phyloP scores from a whole-genome alignment of 2,113 vertebrate species.

The Acrocephalus kingi region DNA sequence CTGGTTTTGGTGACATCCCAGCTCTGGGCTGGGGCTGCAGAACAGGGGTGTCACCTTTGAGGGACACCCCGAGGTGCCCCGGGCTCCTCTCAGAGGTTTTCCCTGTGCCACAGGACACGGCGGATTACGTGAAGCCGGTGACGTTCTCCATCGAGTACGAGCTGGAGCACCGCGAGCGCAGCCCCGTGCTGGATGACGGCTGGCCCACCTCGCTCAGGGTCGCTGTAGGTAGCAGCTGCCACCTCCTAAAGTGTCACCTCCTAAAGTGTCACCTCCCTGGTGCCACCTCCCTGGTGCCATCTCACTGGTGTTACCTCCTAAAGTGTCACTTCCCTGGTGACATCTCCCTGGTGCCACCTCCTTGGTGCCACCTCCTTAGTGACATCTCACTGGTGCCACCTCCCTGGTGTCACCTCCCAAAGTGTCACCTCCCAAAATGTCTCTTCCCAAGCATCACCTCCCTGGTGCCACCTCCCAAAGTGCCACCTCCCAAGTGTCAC shows the following conservation, averaged over 20 bases:
- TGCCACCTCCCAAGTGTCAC: too few species aligned
- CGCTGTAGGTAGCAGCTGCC: constrained; percentile 70
- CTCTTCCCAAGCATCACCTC: background rate
- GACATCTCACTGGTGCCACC: background rate
- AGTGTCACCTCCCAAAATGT: too few species aligned
- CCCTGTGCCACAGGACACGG: constrained; percentile 81
- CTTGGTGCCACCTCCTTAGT: background rate
- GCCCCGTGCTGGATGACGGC: constrained; percentile 84
- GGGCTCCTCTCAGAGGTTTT: accelerated
- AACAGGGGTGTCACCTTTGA: too few species aligned
- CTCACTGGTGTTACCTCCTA: background rate
- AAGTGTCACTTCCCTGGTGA: background rate
- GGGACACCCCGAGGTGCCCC: background rate
- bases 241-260: background rate
- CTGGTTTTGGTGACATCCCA: background rate
- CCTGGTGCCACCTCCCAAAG: too few species aligned
- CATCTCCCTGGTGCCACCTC: background rate
- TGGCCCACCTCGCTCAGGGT: constrained; percentile 89
- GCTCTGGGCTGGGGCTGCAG: background rate
- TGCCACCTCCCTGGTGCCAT: background rate
- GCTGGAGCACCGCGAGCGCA: constrained; percentile 73
- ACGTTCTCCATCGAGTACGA: constrained; percentile 83
- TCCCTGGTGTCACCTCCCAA: background rate
- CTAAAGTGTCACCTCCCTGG: background rate
- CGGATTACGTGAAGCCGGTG: constrained; percentile 92